These are phyloP conservation scores for Protophormia terraenovae DNA, from an alignment of 2,888 invertebrate species.

Conservation along the genomic window DNA sequence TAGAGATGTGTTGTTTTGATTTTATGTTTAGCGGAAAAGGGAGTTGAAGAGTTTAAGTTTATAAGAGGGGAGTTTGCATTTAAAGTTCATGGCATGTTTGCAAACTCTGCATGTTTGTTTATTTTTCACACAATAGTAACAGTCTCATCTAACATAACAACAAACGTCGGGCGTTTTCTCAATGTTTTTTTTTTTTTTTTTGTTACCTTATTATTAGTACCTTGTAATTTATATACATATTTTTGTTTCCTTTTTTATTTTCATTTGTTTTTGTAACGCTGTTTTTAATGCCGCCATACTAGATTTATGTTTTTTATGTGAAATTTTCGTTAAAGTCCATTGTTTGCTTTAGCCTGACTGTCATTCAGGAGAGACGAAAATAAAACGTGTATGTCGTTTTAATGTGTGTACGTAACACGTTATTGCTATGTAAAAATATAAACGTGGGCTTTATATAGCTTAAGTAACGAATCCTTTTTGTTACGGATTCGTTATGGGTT, in stretches of 20 bases:
- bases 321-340: constrained; percentile 38
- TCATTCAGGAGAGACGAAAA: constrained; percentile 34
- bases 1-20: too few species aligned
- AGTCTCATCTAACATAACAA: constrained; percentile 17
- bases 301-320: constrained; percentile 36
- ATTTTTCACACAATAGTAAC: constrained; percentile 67
- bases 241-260: not conserved
- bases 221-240: constrained; percentile 63
- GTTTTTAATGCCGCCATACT: constrained; percentile 40
- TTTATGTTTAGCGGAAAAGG: constrained; percentile 27
- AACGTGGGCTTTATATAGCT: constrained; percentile 53
- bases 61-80: constrained; percentile 19
- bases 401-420: constrained; percentile 35
- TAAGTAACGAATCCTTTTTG: constrained; percentile 68
- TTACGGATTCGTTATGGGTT: constrained; percentile 68
- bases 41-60: constrained; percentile 25
- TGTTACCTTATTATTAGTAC: constrained; percentile 66
- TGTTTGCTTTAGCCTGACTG: constrained; percentile 46
- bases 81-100: constrained; percentile 46
- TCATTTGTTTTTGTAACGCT: constrained; percentile 15
- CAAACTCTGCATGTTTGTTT: constrained; percentile 66
- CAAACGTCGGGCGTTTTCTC: constrained; percentile 54
- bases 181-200: constrained; percentile 60
- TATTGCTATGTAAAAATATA: constrained; percentile 10
- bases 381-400: constrained; percentile 7